Evolutionary conservation across 2,113 vertebrate genomes (phyloP), one percentile per base, ranked within the genome.

Genomic region (Chloebia gouldiae): DNA sequence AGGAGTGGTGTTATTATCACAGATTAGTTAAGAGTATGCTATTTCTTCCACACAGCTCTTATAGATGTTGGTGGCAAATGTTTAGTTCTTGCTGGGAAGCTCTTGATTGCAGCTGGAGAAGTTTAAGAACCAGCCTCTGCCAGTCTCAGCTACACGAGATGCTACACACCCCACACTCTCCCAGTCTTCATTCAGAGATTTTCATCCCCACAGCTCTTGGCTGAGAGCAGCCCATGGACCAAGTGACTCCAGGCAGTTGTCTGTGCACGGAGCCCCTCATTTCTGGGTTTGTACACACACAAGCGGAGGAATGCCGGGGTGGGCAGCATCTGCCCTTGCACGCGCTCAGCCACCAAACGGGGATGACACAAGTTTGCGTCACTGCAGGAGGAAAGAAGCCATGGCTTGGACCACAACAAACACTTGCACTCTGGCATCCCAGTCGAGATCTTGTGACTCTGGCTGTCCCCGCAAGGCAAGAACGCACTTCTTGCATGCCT

Each of bases 341-440:
- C 2, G 1, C 0, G 3, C 86, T 54, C 71, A 53, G 8, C 68
- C 76, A n/a, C 68, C 28, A 1, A 5, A 49, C 39, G 37, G 51
- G 45, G 23, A 47, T 49, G 88, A 88, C 88, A 84, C 11, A 0
- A 18, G 27, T n/a, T 28, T 94, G 86, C 82, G 56, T 97, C 92
- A 94, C 56, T 54, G 77, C 21, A 81, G 60, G 47, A 88, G 60
- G 85, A 92, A 94, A 66, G 30, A 19, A 92, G 45, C 24, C 13
- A 3, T 28, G 68, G 42, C 70, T 68, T 60, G 81, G 79, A 90
- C 94, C 94, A 95, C 92, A 94, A 93, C 88, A 94, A 78, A 95
- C 50, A 3, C 33, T 65, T 17, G 7, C 27, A 78, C 71, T 92
- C 88, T 92, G 86, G 79, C 76, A 90, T 80, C 72, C 56, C 31